Conservation (phyloP, 2,113 vertebrate genomes). For the Hystrix brachyura region DNA sequence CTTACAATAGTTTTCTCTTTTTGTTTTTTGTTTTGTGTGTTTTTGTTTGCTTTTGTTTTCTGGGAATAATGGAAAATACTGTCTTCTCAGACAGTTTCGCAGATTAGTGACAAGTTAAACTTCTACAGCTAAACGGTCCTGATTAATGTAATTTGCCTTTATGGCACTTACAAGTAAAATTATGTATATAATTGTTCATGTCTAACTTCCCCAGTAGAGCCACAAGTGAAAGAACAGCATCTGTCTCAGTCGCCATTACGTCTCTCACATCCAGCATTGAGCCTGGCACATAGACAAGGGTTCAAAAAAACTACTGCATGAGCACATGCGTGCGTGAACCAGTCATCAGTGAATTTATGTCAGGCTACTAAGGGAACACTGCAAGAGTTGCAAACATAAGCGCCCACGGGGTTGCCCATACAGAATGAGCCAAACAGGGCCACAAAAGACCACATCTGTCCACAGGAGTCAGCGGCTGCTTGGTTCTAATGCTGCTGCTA, state of each 20-base stretch:
- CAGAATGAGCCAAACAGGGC: not conserved
- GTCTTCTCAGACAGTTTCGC: not conserved
- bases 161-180: not conserved
- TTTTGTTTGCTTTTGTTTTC: not conserved
- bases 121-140: not conserved
- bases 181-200: not conserved
- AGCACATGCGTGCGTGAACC: rapidly evolving
- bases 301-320: not conserved
- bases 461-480: not conserved
- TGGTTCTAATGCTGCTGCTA: not conserved
- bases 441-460: not conserved
- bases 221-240: not conserved
- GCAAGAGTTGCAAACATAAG: not conserved
- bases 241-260: not conserved
- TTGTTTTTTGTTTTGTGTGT: no score
- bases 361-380: not conserved
- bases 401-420: not conserved
- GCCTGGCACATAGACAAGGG: not conserved
- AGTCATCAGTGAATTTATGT: no score
- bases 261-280: not conserved
- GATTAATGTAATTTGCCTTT: not conserved
- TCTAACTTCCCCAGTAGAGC: not conserved
- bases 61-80: not conserved
- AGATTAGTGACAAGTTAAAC: not conserved
- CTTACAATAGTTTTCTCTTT: not conserved